These are phyloP conservation scores for Amblyjoppa fuscipennis DNA, from an alignment of 2,888 invertebrate species.

Conservation along the genomic window DNA sequence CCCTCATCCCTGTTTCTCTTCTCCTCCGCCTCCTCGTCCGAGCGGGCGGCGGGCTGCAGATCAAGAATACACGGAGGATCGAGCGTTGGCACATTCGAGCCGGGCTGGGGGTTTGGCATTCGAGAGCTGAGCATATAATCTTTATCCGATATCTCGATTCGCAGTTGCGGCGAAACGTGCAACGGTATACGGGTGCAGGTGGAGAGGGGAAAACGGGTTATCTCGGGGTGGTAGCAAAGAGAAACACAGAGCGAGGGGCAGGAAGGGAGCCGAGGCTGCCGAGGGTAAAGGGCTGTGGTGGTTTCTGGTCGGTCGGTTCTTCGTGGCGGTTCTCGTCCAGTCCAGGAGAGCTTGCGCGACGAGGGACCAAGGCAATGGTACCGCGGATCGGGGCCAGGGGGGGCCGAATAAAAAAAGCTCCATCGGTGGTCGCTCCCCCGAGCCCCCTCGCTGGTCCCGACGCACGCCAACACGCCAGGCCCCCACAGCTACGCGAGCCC, in stretches of 20 bases:
- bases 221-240: conserved; percentile 24
- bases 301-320: conserved; percentile 32
- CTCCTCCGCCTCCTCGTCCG: conserved; percentile 9
- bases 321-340: conserved; percentile 44
- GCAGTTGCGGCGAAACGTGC: conserved; percentile 72
- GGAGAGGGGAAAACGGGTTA: background rate
- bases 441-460: conserved; percentile 52
- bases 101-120: conserved; percentile 12
- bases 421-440: conserved; percentile 1
- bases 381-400: conserved; percentile 15
- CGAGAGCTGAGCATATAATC: conserved; percentile 71
- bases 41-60: background rate
- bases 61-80: conserved; percentile 18
- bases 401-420: conserved; percentile 50
- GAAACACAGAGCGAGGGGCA: conserved; percentile 5
- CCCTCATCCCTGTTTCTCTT: conserved; percentile 43
- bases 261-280: background rate
- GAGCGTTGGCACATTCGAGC: conserved; percentile 40
- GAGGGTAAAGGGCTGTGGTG: conserved; percentile 4
- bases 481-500: conserved; percentile 1
- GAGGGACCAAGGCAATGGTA: background rate
- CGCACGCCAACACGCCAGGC: conserved; percentile 71
- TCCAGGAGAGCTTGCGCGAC: background rate
- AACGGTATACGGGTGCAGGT: conserved; percentile 42
- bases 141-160: conserved; percentile 78